Evolutionary conservation across 2,113 vertebrate species (phyloP).

Genomic region (Hylia prasina): DNA sequence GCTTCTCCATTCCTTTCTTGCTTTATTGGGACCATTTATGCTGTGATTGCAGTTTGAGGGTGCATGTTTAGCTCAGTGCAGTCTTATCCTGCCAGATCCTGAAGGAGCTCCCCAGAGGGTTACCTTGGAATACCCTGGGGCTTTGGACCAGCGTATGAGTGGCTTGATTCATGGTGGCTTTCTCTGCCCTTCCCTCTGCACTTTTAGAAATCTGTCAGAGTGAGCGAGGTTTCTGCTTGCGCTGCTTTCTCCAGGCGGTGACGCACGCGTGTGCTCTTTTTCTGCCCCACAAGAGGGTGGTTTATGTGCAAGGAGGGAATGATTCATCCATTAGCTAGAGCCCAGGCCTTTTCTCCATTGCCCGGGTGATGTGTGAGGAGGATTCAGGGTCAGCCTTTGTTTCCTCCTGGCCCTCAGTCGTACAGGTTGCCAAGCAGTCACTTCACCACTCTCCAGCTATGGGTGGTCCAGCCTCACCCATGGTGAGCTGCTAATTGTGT

Average conservation of each 20-base stretch:
- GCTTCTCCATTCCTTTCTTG: neutral
- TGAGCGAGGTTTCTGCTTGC: neutral
- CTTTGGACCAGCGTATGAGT: fast-evolving
- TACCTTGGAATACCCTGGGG: neutral
- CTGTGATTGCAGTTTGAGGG: neutral
- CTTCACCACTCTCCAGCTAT: neutral
- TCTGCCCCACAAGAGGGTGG: neutral
- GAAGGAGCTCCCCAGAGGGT: neutral
- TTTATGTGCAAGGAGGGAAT: constrained; percentile 21
- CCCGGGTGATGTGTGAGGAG: neutral
- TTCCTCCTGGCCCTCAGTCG: neutral
- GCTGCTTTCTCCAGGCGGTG: neutral
- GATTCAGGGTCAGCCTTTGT: neutral
- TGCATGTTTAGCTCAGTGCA: fast-evolving
- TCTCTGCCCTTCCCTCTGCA: neutral
- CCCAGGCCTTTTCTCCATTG: neutral
- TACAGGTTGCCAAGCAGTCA: neutral
- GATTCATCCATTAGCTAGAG: constrained; percentile 23
- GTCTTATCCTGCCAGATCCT: fast-evolving
- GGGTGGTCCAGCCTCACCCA: neutral
- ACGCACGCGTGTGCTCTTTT: neutral
- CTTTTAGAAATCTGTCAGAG: neutral
- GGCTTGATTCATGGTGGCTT: neutral
- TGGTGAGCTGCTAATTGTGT: neutral
- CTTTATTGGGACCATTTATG: neutral